These are phyloP conservation scores for Spatulosminthurus flaviceps DNA, from an alignment of 2,888 invertebrate species.

Conservation along the genomic window DNA sequence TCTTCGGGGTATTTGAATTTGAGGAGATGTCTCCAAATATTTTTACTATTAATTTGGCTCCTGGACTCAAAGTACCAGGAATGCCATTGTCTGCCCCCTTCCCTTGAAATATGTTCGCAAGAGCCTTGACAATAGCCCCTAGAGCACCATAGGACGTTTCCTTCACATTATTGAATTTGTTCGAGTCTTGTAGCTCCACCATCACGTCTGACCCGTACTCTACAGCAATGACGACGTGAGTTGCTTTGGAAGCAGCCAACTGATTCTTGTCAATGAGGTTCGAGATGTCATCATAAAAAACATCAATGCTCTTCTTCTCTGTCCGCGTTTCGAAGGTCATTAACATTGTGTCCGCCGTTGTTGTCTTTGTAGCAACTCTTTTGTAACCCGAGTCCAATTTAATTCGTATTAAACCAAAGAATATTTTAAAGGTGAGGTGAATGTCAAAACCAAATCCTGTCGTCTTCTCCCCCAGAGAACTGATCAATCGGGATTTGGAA, in stretches of 20 bases:
- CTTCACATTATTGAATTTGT: not conserved
- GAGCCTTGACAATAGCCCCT: not conserved
- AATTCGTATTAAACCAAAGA: not conserved
- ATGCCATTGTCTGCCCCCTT: not conserved
- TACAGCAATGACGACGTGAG: slow-evolving; percentile 3
- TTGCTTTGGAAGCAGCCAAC: not conserved
- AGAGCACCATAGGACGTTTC: not conserved
- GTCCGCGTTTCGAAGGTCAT: not conserved
- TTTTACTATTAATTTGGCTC: not conserved
- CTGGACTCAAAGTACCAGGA: not conserved
- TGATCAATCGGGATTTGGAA: not conserved
- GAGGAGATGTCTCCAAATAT: not conserved
- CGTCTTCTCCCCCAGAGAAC: not conserved
- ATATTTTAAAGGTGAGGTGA: not conserved
- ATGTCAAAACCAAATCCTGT: not conserved
- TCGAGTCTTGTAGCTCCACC: not conserved
- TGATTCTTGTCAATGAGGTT: not conserved
- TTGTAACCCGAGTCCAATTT: not conserved
- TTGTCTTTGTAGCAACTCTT: not conserved
- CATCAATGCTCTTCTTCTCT: not conserved
- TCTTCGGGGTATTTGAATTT: not conserved
- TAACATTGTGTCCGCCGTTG: not conserved
- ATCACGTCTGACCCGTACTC: slow-evolving; percentile 20
- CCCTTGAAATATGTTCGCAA: not conserved
- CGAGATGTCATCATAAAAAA: not conserved